These are phyloP conservation scores for Eumerus sabulonum DNA, from an alignment of 2,888 invertebrate species.

Conservation along the genomic window DNA sequence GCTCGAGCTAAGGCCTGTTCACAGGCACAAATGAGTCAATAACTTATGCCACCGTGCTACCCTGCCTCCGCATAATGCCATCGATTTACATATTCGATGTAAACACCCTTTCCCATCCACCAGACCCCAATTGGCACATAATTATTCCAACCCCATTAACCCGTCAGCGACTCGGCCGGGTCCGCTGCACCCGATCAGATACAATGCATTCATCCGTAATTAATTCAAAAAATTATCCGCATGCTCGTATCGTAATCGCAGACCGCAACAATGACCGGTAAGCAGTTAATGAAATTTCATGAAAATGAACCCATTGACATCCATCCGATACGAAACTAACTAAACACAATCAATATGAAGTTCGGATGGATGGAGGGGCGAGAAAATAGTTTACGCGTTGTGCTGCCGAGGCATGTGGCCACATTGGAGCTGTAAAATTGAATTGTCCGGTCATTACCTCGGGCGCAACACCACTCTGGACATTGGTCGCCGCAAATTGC, in stretches of 20 bases:
- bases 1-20: too few relatives aligned
- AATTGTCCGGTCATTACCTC: constrained; percentile 63
- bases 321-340: constrained; percentile 30
- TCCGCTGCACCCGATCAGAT: not conserved
- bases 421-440: constrained; percentile 61
- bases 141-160: constrained; percentile 34
- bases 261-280: not conserved
- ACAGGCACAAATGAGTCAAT: too few relatives aligned
- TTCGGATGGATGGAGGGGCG: not conserved
- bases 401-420: too few relatives aligned
- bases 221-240: constrained; percentile 53
- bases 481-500: constrained; percentile 40
- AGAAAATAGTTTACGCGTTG: constrained; percentile 50
- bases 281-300: constrained; percentile 65
- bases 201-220: constrained; percentile 62
- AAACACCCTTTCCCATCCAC: not conserved
- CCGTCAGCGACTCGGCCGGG: constrained; percentile 4
- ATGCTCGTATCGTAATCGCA: constrained; percentile 1
- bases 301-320: constrained; percentile 65
- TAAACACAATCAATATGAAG: constrained; percentile 1
- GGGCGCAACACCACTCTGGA: constrained; percentile 37
- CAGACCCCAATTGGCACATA: constrained; percentile 42
- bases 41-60: not conserved
- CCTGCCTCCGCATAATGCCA: too few relatives aligned
- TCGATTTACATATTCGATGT: constrained; percentile 7